Evolutionary conservation across 2,888 invertebrate species (phyloP).

Genomic region (Sarcophaga carnaria): DNA sequence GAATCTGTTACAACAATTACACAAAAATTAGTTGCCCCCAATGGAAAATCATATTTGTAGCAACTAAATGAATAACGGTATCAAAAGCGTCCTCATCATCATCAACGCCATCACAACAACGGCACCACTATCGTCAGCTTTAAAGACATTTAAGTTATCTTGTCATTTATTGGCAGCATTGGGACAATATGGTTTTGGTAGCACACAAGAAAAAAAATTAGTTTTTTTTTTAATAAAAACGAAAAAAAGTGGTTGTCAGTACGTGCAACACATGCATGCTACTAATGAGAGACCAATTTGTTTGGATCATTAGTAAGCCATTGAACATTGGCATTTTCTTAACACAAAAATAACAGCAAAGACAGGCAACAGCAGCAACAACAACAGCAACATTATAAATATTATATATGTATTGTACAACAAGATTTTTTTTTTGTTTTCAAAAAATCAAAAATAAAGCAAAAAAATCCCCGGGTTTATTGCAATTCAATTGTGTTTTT

Average conservation of each 20-base stretch:
- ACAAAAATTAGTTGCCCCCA: conserved; percentile 35
- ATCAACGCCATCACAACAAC: not conserved
- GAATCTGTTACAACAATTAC: conserved; percentile 58
- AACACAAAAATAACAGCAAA: conserved; percentile 10
- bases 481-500: conserved; percentile 61
- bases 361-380: not conserved
- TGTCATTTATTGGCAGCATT: not conserved
- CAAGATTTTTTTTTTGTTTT: not conserved
- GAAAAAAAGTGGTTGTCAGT: not conserved
- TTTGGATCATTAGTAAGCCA: conserved; percentile 66
- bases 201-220: too few species aligned
- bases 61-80: conserved; percentile 31
- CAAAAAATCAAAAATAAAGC: not conserved
- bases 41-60: conserved; percentile 43
- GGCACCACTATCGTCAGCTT: not conserved
- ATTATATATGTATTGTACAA: conserved; percentile 32
- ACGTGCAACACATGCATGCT: conserved; percentile 1
- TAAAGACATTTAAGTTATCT: not conserved
- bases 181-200: not conserved
- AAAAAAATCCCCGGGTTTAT: not conserved
- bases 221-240: too few species aligned
- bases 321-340: conserved; percentile 64
- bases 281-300: conserved; percentile 68
- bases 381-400: conserved; percentile 33
- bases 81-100: conserved; percentile 8